Evolutionary conservation across 2,113 vertebrate species (phyloP).

Genomic region (Orientallactaga bullata): DNA sequence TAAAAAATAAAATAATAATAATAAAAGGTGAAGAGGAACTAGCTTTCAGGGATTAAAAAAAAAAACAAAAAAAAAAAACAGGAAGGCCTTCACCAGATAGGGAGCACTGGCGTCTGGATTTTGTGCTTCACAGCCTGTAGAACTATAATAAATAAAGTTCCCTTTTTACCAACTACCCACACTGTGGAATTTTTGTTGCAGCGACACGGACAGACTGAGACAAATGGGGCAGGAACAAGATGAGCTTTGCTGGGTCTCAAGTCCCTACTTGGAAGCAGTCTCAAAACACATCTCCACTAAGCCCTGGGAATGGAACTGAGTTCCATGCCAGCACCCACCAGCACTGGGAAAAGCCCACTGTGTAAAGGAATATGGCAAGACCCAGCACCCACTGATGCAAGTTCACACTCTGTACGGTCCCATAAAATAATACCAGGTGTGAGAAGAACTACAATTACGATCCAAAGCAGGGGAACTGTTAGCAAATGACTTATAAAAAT

Average conservation of each 20-base stretch:
- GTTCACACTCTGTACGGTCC: neutral
- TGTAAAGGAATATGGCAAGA: neutral
- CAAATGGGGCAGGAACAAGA: neutral
- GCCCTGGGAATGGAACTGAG: fast-evolving
- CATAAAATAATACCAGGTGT: neutral
- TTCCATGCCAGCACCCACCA: neutral
- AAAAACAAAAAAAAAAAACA: too few species aligned
- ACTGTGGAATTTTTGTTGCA: neutral
- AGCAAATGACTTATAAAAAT: neutral
- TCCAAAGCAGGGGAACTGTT: neutral
- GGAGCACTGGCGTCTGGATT: neutral
- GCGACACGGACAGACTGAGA: neutral
- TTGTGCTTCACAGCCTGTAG: neutral
- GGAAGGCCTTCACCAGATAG: neutral
- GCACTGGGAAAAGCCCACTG: too few species aligned
- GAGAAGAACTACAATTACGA: neutral
- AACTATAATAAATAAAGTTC: neutral
- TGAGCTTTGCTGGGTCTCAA: neutral
- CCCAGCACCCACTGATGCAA: neutral
- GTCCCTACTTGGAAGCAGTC: neutral
- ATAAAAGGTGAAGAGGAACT: neutral
- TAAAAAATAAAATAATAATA: too few species aligned
- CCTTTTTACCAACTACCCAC: neutral
- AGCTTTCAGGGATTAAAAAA: neutral
- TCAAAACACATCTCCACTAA: neutral